These are phyloP conservation scores for Drosophila meridionalis DNA, from an alignment of 2,888 invertebrate species.

Conservation along the genomic window DNA sequence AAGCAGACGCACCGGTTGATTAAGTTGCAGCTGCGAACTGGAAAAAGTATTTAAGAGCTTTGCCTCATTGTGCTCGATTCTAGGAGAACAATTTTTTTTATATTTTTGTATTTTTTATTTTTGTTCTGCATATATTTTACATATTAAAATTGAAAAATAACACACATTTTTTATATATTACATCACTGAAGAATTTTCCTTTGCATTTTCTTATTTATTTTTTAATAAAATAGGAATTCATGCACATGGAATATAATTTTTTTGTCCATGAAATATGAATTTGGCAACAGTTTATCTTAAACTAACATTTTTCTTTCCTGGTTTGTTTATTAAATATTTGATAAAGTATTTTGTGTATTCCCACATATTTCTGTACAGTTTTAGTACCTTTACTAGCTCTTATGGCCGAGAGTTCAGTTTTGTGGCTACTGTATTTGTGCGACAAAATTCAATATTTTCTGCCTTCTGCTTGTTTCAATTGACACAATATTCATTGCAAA, in stretches of 20 bases:
- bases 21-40: neutral
- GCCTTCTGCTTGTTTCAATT: neutral
- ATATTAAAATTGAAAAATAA: neutral
- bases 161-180: neutral
- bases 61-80: neutral
- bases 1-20: conserved; percentile 11
- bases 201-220: neutral
- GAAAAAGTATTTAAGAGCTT: conserved; percentile 31
- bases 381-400: neutral
- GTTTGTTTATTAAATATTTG: neutral
- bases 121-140: neutral
- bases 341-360: neutral
- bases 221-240: neutral
- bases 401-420: neutral
- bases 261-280: neutral
- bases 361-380: neutral
- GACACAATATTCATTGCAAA: neutral
- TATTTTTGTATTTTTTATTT: no score
- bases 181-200: neutral
- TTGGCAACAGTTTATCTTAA: neutral
- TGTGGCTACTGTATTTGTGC: neutral
- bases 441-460: neutral
- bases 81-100: neutral
- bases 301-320: neutral
- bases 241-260: neutral